Evolutionary conservation across 2,888 invertebrate genomes (phyloP), one percentile per base, ranked within the genome.

Genomic region (Tiliacea aurago): DNA sequence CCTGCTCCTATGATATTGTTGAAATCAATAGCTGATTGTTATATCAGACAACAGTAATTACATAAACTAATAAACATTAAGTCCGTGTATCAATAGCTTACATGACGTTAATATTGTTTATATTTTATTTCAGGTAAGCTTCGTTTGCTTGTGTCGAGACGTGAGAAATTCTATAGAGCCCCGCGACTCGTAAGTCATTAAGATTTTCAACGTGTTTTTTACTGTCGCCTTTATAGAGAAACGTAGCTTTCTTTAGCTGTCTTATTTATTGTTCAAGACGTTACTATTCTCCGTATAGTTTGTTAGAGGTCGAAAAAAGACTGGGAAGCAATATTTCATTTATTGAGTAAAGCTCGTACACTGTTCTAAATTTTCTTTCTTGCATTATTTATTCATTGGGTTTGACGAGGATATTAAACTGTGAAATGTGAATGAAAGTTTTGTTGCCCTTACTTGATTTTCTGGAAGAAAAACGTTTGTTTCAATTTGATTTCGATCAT

Each of bases 101-200:
- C 62, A 76, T 53, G 73, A 56, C 55, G 53, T 63, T 81, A 82
- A 78, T 70, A 76, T 13, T 73, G 53, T 78, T 70, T 81, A 66
- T 84, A 66, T 76, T 73, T 87, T 80, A 72, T 80, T 91, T 83
- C 91, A 91, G 89, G 91, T 91, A 90, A 89, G 88, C 76, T 80
- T 75, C 73, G 67, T 72, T 70, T 69, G 73, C 72, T 77, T 75
- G 66, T 83, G 63, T 72, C 70, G 68, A 80, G 77, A 82, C 83
- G 89, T 90, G 90, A 89, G 87, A 90, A 90, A 89, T 90, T 91
- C 91, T 83, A 87, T 88, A 84, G 78, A 82, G 58, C 71, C 45
- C 59, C 78, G 84, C 76, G 81, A 85, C 77, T 79, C 74, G 86
- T 86, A 81, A 88, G 86, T 84, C 84, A 83, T 90, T 88, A 90